Percentiles rank a stretch among this genome's conserved stretches.
Evolutionary conservation across 2,113 vertebrate genomes (phyloP).

Genomic region (Vulpes lagopus): DNA sequence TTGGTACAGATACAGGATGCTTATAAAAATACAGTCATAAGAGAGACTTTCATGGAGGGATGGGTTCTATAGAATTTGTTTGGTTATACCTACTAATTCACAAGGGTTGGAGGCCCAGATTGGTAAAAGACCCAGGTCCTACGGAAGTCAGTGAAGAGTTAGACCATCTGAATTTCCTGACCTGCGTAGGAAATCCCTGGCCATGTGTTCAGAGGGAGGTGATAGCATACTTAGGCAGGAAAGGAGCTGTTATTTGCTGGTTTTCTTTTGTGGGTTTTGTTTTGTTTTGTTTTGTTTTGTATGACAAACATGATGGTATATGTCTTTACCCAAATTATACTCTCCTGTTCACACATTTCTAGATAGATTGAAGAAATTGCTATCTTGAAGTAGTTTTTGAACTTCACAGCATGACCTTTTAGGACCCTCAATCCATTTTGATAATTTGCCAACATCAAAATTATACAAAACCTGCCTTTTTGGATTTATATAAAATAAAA

Average conservation of each 20-base stretch:
- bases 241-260: background rate
- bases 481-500: background rate
- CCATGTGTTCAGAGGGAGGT: background rate
- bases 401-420: background rate
- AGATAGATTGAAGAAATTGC: background rate
- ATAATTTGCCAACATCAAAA: background rate
- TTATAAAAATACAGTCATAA: background rate
- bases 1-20: background rate
- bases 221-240: background rate
- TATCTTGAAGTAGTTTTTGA: background rate
- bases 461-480: background rate
- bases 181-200: background rate
- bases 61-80: background rate
- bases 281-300: background rate
- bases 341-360: background rate
- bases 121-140: background rate
- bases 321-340: background rate
- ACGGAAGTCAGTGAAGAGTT: background rate
- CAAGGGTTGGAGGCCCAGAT: background rate
- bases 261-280: background rate
- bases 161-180: background rate
- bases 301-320: background rate
- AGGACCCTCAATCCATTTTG: background rate
- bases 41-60: background rate
- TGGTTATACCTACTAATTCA: background rate